Evolutionary conservation across 2,797 vertebrate genomes (phyloP), one percentile per base, ranked within the genome.

Genomic region (Rhinatrema bivittatum): DNA sequence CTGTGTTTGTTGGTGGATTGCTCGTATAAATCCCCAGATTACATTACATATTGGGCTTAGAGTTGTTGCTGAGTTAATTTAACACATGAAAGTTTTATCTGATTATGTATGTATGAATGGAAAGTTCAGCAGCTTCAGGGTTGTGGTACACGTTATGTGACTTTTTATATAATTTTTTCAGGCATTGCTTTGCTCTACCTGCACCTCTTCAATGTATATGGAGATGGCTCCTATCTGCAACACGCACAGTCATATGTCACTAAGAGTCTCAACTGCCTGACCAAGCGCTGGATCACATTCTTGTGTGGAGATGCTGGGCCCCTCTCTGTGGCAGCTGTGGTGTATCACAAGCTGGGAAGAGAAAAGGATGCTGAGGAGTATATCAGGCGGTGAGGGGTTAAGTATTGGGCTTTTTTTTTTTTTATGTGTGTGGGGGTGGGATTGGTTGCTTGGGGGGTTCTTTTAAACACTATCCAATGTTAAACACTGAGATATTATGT

Each of bases 101-200:
- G n/a, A n/a, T n/a, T n/a, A n/a, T n/a, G n/a, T n/a, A n/a, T n/a
- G n/a, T n/a, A n/a, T n/a, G n/a, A n/a, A n/a, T n/a, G n/a, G n/a
- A n/a, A n/a, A n/a, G n/a, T n/a, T n/a, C n/a, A n/a, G n/a, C n/a
- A n/a, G n/a, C n/a, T n/a, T n/a, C n/a, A n/a, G n/a, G n/a, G n/a
- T n/a, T n/a, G n/a, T n/a, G n/a, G n/a, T 21, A 9, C 9, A 21
- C 5, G 5, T 21, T 9, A 20, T 9, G 21, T 9, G 20, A 18
- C 22, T 13, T 6, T 34, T 19, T 15, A 33, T 13, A 4, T 30
- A 17, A 54, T 16, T 43, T 33, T 53, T 41, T 3, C 72, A 99
- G 95, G 94, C 32, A 91, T 99, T 5, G 88, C 94, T 11, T 45
- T 96, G 59, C 87, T 99, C 22, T 97, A 97, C 66, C 70, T 97